Evolutionary conservation across 53 echinoderm and acorn worm species (phyloP).

Genomic region (Mesocentrotus franciscanus): DNA sequence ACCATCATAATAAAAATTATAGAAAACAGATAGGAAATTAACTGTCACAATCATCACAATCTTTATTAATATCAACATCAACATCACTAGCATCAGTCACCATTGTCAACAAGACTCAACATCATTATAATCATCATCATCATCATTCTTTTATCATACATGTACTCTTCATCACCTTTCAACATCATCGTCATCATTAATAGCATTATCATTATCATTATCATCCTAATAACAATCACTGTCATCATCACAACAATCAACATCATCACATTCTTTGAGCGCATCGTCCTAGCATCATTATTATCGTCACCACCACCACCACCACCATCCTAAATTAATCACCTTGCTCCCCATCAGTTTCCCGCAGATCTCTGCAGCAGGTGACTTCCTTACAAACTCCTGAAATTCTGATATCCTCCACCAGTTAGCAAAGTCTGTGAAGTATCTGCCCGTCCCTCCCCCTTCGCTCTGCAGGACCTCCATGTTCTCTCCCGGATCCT

Average conservation of each 20-base stretch:
- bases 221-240: background rate
- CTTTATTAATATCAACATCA: background rate
- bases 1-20: background rate
- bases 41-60: background rate
- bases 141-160: background rate
- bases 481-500: constrained; percentile 57
- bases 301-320: background rate
- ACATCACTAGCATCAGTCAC: background rate
- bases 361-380: constrained; percentile 66
- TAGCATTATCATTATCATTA: background rate
- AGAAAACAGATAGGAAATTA: background rate
- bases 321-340: background rate
- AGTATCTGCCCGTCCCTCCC: constrained; percentile 54
- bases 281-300: background rate
- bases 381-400: constrained; percentile 56
- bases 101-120: too few species aligned
- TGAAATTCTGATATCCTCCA: constrained; percentile 65
- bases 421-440: constrained; percentile 74
- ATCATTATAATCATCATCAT: background rate
- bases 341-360: constrained; percentile 66
- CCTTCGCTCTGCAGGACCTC: constrained; percentile 43
- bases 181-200: background rate
- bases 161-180: too few species aligned
- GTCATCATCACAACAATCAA: background rate
- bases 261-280: background rate